Base-by-base conservation (phyloP, 64 coral and sea anemone species). In the Cladopsammia gracilis region DNA sequence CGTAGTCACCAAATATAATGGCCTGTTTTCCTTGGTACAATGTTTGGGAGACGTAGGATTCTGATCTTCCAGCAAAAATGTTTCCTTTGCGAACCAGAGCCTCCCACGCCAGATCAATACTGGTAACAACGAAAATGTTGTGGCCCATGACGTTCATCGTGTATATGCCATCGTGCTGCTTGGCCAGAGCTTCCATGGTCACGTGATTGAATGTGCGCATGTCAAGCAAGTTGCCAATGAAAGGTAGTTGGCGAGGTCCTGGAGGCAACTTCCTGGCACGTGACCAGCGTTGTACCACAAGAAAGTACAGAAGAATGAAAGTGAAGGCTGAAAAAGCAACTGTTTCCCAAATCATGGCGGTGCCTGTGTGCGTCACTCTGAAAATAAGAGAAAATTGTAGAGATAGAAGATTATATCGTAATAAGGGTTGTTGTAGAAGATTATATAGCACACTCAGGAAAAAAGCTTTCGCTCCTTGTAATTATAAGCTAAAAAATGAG, bases 1-100 rank as follows among this genome's bases (percentile, higher is more conserved):
- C 78, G 48, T 65, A 76, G 24, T 96, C 88, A 4, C 94, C 85
- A 48, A 96, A 88, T 44, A 91, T 64, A 9, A 96, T 78, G n/a
- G 84, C 82, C 14, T 68, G 65, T 20, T 82, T 89, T 24, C 75
- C 71, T 6, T n/a, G 51, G 6, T 26, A 60, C 77, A 80, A 66
- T 10, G 58, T 14, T 20, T 80, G 65, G n/a, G 65, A 79, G 77
- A 93, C 75, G 62, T 88, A 81, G 1, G 23, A 26, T 22, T 62
- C 50, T 46, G 65, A 45, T 73, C 76, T 25, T 16, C 62, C 79
- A 10, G 12, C 52, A 16, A 95, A 88, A 26, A 80, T 79, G 44
- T 70, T 77, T 65, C 94, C 89, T 92, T 87, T 83, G 5, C 77
- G 66, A 15, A 95, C 62, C 44, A 95, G 23, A 4, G 87, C 89